Conservation (phyloP, 2,888 invertebrate species). For the Muschampia plurimacula region DNA sequence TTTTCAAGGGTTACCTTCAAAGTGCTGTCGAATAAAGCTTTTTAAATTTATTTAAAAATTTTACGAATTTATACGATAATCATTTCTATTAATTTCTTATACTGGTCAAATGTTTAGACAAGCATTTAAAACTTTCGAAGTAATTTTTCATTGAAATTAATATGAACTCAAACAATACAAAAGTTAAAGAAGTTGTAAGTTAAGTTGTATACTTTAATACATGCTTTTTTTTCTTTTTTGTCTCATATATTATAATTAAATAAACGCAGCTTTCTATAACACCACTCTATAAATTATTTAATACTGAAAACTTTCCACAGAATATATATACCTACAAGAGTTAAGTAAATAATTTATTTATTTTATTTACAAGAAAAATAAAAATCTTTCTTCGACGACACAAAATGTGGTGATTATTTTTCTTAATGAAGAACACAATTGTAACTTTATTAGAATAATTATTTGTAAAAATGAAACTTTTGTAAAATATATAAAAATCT, state of each 20-base stretch:
- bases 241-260: no score
- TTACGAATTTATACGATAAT: no score
- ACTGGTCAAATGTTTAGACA: not conserved
- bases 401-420: constrained; percentile 41
- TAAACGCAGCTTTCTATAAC: no score
- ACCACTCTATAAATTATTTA: no score
- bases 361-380: not conserved
- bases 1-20: constrained; percentile 67
- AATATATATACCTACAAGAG: not conserved
- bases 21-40: constrained; percentile 46
- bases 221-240: no score
- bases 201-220: no score
- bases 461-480: constrained; percentile 54
- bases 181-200: no score
- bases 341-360: not conserved
- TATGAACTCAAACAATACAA: no score
- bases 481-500: constrained; percentile 53
- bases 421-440: constrained; percentile 35
- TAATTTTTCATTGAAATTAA: no score
- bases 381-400: constrained; percentile 40
- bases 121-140: no score
- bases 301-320: no score
- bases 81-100: not conserved
- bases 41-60: constrained; percentile 6
- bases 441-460: constrained; percentile 52